These are phyloP conservation scores for Scophthalmus maximus DNA, from an alignment of 2,113 vertebrate species.

Conservation along the genomic window DNA sequence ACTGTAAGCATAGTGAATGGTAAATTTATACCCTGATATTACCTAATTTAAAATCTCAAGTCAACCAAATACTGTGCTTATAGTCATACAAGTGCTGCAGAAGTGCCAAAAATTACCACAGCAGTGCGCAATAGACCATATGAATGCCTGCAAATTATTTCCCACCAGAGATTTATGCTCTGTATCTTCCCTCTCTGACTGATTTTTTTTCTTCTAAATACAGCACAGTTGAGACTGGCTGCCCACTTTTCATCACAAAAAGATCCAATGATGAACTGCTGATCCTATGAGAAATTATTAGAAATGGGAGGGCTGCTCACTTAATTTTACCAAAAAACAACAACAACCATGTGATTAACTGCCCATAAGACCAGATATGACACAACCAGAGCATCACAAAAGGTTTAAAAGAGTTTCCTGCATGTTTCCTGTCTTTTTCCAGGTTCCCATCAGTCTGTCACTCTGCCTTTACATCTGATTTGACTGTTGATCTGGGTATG, in stretches of 20 bases:
- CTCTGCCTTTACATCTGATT: conserved; percentile 6
- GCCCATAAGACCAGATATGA: not conserved
- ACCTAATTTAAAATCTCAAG: not conserved
- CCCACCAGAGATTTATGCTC: conserved; percentile 15
- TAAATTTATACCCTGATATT: not conserved
- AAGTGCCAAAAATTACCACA: not conserved
- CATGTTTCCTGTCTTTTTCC: not conserved
- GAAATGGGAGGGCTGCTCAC: conserved; percentile 36
- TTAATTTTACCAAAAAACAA: conserved; percentile 1
- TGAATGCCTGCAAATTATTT: not conserved
- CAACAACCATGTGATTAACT: not conserved
- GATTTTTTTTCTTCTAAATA: conserved; percentile 25
- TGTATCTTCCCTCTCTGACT: conserved; percentile 2
- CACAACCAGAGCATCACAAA: no score
- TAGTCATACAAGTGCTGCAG: no score
- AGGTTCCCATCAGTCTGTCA: not conserved
- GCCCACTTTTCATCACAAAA: conserved; percentile 22
- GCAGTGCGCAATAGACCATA: not conserved
- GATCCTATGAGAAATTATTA: conserved; percentile 22
- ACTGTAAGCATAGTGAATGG: no score
- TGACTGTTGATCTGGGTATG: not conserved
- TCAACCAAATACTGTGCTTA: not conserved
- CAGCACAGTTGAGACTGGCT: conserved; percentile 16
- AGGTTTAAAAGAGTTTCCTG: not conserved
- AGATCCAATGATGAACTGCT: conserved; percentile 23